A percentile compares a stretch with the other conserved stretches of the same genome.
Conservation (phyloP, 1,140 invertebrate genomes). For the Kradibia gibbosae region DNA sequence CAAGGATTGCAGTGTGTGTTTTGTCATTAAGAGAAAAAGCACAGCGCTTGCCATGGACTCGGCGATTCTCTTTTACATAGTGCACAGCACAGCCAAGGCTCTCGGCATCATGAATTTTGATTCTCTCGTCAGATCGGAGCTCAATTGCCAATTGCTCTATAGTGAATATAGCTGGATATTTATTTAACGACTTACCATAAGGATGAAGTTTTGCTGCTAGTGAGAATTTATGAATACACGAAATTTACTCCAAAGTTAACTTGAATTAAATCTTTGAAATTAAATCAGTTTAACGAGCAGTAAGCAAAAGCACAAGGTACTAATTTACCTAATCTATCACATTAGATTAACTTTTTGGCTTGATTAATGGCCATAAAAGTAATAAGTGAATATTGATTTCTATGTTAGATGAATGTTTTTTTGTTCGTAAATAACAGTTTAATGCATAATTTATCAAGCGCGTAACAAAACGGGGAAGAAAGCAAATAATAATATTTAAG, state of each 20-base stretch:
- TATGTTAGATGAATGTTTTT: neutral
- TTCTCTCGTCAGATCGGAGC: neutral
- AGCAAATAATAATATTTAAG: no score
- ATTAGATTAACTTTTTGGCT: neutral
- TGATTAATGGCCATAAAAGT: conserved; percentile 4
- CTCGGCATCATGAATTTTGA: neutral
- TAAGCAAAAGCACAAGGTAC: neutral
- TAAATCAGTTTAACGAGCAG: neutral
- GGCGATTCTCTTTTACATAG: neutral
- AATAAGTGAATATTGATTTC: conserved; percentile 6
- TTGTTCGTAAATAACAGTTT: neutral
- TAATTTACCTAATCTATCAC: neutral
- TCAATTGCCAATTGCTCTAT: neutral
- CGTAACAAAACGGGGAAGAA: neutral
- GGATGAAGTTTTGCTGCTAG: neutral
- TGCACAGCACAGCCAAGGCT: neutral
- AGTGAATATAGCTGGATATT: neutral
- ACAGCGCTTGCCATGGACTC: neutral
- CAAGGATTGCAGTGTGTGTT: neutral
- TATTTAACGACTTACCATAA: neutral
- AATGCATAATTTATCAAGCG: neutral
- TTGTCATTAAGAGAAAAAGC: neutral
- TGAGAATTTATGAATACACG: neutral
- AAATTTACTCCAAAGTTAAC: neutral
- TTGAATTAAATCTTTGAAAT: neutral